Percentiles rank a stretch among this genome's conserved stretches.
phyloP scores from a whole-genome alignment of 2,113 vertebrate species.

The Alexandromys fortis region DNA sequence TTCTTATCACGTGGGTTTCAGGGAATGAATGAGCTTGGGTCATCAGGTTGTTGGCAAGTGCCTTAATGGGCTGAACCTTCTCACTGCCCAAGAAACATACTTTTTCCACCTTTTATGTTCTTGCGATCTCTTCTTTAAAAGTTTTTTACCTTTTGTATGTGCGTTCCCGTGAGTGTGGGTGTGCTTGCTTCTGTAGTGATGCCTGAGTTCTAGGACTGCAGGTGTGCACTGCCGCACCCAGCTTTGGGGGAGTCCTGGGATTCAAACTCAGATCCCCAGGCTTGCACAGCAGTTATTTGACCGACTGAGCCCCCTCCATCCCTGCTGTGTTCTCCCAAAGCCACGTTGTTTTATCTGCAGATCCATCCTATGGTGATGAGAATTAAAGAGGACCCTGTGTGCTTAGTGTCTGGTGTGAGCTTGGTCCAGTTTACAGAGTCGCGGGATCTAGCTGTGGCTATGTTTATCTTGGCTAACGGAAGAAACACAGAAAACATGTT shows the following conservation, averaged over 20 bases:
- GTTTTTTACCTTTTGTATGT: not conserved
- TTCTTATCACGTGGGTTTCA: not conserved
- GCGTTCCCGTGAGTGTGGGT: not conserved
- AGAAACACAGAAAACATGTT: not conserved
- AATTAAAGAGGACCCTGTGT: not conserved
- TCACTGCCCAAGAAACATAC: not conserved
- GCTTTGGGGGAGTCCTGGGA: not conserved
- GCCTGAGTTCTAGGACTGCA: not conserved
- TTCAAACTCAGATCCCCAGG: not conserved
- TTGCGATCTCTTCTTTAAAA: not conserved
- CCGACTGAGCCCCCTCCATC: too few relatives aligned
- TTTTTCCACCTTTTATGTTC: not conserved
- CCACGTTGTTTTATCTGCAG: not conserved
- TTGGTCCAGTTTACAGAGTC: not conserved
- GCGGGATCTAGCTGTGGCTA: not conserved
- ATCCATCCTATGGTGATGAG: not conserved
- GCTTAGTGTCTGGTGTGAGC: not conserved
- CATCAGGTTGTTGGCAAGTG: not conserved
- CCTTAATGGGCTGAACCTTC: not conserved
- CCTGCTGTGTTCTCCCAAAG: not conserved
- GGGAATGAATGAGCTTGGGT: not conserved
- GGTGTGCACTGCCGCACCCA: accelerated
- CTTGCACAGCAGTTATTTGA: not conserved
- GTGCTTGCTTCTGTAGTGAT: too few relatives aligned
- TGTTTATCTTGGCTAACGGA: not conserved